Evolutionary conservation across 35 echinoderm and acorn worm species (phyloP), one percentile per base, ranked within the genome.

Genomic region (Nesometra sesokonis): DNA sequence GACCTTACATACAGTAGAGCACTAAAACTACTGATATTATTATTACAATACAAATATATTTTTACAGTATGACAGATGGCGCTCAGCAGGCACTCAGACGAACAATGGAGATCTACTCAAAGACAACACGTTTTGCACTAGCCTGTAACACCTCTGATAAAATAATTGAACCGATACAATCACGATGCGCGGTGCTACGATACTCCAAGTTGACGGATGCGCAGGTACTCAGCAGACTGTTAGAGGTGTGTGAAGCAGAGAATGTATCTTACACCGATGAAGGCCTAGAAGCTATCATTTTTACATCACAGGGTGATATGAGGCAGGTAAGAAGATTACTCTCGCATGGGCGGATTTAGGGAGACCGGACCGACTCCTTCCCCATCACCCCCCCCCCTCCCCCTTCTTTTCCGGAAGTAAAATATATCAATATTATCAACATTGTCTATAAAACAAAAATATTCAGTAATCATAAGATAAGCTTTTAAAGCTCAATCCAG

Each of bases 91-190:
- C 95, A 11, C 77, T 97, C 37, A 77, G 95, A 15, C 85, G 95
- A 43, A 97, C 95, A 21, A 97, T 97, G 95, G 95, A 97, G 47
- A 93, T 97, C 36, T 97, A 93, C 77, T 97, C 95, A 35, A 97
- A 97, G 87, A 97, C 95, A 34, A 97, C 95, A 33, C 82, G 95
- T 0, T 97, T 97, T 87, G 95, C 95, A 27, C 81, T 97, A 33
- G 95, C 95, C 38, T 97, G 95, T 35, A 97, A 97, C 80, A 85
- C 95, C 21, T 97, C 95, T 1, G 95, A 93, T 35, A 97, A 97
- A 79, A 97, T 97, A 34, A 97, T 97, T 33, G 95, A 97, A 84
- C 95, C 95, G 32, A 97, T 97, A 39, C 95, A 97, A 78, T 97
- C 95, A 32, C 47, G 95, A 76, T 97, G 95, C 77, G 95, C 95